Percentiles rank a stretch among this genome's conserved stretches.
These are phyloP conservation scores for Lipophrys pholis DNA, from an alignment of 2,113 vertebrate species.

Conservation along the genomic window DNA sequence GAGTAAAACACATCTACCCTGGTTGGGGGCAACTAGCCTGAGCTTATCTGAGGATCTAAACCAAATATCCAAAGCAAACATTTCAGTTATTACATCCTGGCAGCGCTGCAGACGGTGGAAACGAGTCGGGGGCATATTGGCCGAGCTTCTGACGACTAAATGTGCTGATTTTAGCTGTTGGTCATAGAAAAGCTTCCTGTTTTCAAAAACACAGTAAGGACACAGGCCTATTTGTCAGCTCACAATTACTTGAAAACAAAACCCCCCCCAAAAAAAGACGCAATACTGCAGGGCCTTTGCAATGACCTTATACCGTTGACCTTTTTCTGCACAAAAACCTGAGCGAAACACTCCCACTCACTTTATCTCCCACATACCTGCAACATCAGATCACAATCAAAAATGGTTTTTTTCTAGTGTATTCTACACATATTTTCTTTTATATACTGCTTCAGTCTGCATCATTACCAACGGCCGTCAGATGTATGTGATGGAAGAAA, in stretches of 20 bases:
- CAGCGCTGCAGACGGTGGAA: not conserved
- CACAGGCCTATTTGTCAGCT: constrained; percentile 1
- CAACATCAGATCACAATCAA: not conserved
- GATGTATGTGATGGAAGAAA: constrained; percentile 14
- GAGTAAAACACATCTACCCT: not conserved
- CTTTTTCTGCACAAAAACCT: not conserved
- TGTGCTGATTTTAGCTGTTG: constrained; percentile 23
- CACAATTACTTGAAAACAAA: not conserved
- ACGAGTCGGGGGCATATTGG: constrained; percentile 11
- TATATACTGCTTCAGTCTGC: constrained; percentile 15
- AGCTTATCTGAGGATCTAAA: not conserved
- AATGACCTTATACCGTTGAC: too few species aligned
- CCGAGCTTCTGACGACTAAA: constrained; percentile 5
- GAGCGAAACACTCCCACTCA: not conserved
- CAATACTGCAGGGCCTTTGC: not conserved
- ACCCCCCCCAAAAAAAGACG: not conserved
- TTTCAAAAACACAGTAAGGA: constrained; percentile 7
- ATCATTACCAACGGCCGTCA: constrained; percentile 11
- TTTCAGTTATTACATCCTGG: not conserved
- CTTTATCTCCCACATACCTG: not conserved
- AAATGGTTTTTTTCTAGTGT: too few species aligned
- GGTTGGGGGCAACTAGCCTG: not conserved
- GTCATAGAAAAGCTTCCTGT: not conserved
- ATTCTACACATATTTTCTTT: constrained; percentile 8
- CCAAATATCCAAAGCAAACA: constrained; percentile 22